Evolutionary conservation across 1,140 invertebrate species (phyloP).

Genomic region (Pararge aegeria): DNA sequence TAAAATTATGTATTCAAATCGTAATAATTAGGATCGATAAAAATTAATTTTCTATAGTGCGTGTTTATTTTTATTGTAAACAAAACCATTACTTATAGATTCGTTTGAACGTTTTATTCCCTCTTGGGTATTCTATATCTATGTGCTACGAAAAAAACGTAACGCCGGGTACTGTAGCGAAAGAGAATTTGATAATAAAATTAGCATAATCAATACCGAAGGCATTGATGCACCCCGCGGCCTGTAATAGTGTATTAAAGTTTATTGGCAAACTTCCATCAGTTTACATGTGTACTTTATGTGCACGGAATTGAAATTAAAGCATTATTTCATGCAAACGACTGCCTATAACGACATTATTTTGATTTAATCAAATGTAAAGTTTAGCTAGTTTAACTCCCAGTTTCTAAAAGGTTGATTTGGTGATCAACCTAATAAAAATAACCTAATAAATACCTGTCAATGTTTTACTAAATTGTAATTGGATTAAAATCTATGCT

Average conservation of each 20-base stretch:
- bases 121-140: background rate
- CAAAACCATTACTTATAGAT: no score
- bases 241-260: slow-evolving; percentile 47
- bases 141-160: slow-evolving; percentile 29
- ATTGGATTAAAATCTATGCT: no score
- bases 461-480: no score
- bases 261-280: slow-evolving; percentile 64
- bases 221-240: slow-evolving; percentile 57
- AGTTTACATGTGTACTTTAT: slow-evolving; percentile 62
- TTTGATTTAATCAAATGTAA: slow-evolving; percentile 55
- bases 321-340: slow-evolving; percentile 71
- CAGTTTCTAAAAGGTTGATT: no score
- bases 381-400: slow-evolving; percentile 32
- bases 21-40: no score
- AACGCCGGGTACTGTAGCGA: slow-evolving; percentile 40
- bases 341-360: slow-evolving; percentile 55
- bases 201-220: slow-evolving; percentile 71
- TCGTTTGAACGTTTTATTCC: background rate
- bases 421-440: no score
- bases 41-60: no score
- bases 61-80: background rate
- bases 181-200: slow-evolving; percentile 71
- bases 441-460: no score
- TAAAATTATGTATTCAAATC: no score
- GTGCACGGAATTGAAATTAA: slow-evolving; percentile 65